Evolutionary conservation across 2,113 vertebrate genomes (phyloP).

Genomic region (Oxygymnocypris stewartii): DNA sequence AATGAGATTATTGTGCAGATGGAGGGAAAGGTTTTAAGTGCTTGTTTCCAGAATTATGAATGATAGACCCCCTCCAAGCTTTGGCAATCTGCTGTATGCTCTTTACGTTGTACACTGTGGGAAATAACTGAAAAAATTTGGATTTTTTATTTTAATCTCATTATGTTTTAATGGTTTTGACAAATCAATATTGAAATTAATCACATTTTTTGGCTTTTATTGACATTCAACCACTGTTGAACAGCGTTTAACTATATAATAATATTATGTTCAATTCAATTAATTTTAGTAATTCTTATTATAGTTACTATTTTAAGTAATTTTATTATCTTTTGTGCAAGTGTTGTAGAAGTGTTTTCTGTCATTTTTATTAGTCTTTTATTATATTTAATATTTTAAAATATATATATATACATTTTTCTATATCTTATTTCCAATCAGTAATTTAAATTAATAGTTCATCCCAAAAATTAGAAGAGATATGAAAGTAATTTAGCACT

Average conservation of each 20-base stretch:
- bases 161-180: not conserved
- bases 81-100: not conserved
- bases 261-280: no score
- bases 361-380: not conserved
- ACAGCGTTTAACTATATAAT: not conserved
- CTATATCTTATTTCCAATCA: not conserved
- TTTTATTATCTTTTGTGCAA: no score
- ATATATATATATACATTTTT: no score
- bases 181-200: not conserved
- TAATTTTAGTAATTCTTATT: no score
- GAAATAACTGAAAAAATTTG: not conserved
- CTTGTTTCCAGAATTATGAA: conserved; percentile 46
- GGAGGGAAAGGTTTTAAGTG: conserved; percentile 53
- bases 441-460: not conserved
- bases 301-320: not conserved
- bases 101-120: conserved; percentile 25
- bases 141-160: not conserved
- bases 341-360: not conserved
- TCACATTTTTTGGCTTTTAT: not conserved
- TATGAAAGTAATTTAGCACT: no score
- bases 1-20: conserved; percentile 30
- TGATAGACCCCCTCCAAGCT: conserved; percentile 33
- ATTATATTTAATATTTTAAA: no score
- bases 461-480: no score
- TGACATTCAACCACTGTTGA: conserved; percentile 19